Base-by-base conservation (phyloP, 2,888 invertebrate species). In the Mesorhabditis spiculigera region DNA sequence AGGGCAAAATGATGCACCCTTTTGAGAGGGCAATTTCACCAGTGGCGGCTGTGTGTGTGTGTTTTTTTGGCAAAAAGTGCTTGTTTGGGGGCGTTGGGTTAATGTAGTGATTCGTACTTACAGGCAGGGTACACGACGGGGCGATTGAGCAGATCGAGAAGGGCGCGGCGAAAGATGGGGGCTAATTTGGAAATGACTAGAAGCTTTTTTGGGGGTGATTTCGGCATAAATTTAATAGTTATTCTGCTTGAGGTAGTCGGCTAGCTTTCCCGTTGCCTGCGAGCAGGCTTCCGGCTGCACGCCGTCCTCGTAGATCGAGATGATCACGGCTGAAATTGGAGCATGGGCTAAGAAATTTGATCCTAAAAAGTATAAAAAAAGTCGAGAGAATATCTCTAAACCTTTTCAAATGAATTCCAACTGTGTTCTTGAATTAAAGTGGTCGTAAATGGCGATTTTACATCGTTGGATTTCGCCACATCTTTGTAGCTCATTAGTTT, bases 281-380 rank as follows among this genome's bases (percentile, higher is more conserved):
- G 81, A 81, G 74, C 86, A 86, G 69, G 75, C 77, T 73, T 86
- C 86, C 4, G 86, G 86, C 67, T 85, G 86, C 6, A 86, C 77
- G 50, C 85, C 85, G 63, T 78, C 80, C 64, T 83, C 82, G 73
- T 86, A 86, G 64, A 86, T 73, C 4, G 82, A 77, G 43, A 86
- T 77, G 63, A 86, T 83, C 65, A 84, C 79, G 43, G 86, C 86
- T 86, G 71, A 62, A 82, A 75, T 44, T n/a, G 28, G 45, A 58
- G 0, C 16, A 42, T 28, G 28, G 28, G 28, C 28, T 28, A 28
- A 28, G 28, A 28, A 28, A 28, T 1, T 63, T 63, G 28, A 3
- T 13, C 2, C 28, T 2, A n/a, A 63, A n/a, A 63, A 5, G 28
- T 28, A 28, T 28, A 28, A 28, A n/a, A n/a, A n/a, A n/a, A n/a